A percentile compares a stretch with the other conserved stretches of the same genome.
These are phyloP conservation scores for Zaprionus lineosus DNA, from an alignment of 2,888 invertebrate species.

Conservation along the genomic window DNA sequence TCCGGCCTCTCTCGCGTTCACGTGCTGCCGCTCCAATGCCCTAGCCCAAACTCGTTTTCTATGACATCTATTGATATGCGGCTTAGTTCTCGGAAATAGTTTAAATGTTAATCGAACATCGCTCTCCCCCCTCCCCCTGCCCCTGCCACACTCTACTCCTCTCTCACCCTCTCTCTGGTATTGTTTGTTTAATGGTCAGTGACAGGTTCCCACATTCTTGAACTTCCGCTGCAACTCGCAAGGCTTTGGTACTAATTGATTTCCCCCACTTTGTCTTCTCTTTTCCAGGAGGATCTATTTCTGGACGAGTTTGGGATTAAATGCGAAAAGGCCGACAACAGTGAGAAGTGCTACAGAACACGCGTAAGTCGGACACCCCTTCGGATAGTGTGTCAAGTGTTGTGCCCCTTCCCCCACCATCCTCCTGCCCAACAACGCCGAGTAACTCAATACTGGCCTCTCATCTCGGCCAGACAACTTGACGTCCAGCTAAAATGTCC, in stretches of 20 bases:
- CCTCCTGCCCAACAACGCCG: neutral
- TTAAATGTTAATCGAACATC: slow-evolving; percentile 8
- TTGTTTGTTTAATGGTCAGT: slow-evolving; percentile 1
- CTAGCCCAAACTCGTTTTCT: no score
- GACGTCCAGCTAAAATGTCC: slow-evolving; percentile 52
- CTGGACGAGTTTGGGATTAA: slow-evolving; percentile 77
- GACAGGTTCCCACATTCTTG: slow-evolving; percentile 1
- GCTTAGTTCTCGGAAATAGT: slow-evolving; percentile 29
- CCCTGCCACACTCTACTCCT: neutral
- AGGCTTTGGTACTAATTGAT: slow-evolving; percentile 31
- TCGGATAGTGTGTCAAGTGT: slow-evolving; percentile 49
- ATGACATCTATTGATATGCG: slow-evolving; percentile 13
- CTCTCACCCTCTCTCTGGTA: slow-evolving; percentile 1
- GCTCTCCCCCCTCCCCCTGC: neutral
- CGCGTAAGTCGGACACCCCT: slow-evolving; percentile 78
- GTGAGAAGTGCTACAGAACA: slow-evolving; percentile 72
- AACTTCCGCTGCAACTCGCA: slow-evolving; percentile 48
- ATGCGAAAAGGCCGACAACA: slow-evolving; percentile 66
- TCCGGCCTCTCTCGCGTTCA: slow-evolving; percentile 1
- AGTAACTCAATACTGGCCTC: slow-evolving; percentile 49
- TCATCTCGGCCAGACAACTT: slow-evolving; percentile 53
- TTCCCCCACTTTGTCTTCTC: slow-evolving; percentile 34
- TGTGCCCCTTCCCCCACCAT: neutral
- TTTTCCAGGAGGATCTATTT: slow-evolving; percentile 75
- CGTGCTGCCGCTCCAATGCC: slow-evolving; percentile 14